These are phyloP conservation scores for Ylistrum balloti DNA, from an alignment of 1,140 invertebrate genomes.

Conservation along the genomic window DNA sequence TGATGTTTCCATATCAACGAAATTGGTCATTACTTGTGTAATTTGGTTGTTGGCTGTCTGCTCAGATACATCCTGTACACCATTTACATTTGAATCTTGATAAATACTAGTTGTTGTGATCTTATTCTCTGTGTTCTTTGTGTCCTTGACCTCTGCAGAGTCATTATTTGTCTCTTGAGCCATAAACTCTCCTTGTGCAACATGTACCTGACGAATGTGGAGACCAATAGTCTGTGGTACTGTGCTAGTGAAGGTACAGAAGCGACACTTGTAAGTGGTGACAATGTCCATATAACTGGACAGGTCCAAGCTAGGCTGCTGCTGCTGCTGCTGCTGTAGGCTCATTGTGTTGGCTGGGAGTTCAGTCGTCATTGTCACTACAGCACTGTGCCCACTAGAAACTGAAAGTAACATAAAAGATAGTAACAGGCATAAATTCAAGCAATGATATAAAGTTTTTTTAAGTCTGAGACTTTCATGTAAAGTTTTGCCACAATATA, in stretches of 20 bases:
- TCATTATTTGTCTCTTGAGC: not conserved
- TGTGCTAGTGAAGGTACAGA: slow-evolving; percentile 76
- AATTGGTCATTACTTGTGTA: not conserved
- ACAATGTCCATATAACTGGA: slow-evolving; percentile 79
- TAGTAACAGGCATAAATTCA: not conserved
- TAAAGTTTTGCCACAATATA: no score
- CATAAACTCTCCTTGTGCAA: slow-evolving; percentile 48
- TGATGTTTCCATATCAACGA: slow-evolving; percentile 31
- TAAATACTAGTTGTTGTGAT: not conserved
- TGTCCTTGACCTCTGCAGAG: slow-evolving; percentile 31
- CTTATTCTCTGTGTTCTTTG: not conserved
- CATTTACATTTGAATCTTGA: not conserved
- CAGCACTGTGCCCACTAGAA: not conserved
- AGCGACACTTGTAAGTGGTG: slow-evolving; percentile 78
- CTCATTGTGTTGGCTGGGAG: not conserved
- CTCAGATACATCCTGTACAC: slow-evolving; percentile 32
- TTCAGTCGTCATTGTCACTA: not conserved
- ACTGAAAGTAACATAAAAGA: not conserved
- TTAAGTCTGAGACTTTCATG: no score
- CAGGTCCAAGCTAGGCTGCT: slow-evolving; percentile 55
- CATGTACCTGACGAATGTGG: slow-evolving; percentile 74
- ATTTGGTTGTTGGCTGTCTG: slow-evolving; percentile 12
- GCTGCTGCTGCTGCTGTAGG: not conserved
- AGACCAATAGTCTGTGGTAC: slow-evolving; percentile 67
- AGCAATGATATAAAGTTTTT: no score